Percentiles rank a stretch among this genome's conserved stretches.
Evolutionary conservation across 2,888 invertebrate genomes (phyloP).

Genomic region (Campoplex nolae): DNA sequence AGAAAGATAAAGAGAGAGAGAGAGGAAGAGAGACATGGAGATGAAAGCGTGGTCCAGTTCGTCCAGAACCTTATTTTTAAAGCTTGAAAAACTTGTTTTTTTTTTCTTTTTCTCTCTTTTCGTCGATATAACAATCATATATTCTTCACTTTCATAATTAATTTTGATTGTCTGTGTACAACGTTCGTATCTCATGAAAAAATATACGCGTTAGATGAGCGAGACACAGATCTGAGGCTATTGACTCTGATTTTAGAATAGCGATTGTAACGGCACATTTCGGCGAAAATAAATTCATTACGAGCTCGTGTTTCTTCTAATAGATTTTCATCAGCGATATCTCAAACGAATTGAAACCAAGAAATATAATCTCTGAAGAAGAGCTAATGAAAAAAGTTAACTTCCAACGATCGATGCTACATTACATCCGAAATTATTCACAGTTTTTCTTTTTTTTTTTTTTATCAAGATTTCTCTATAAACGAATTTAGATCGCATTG

Average conservation of each 20-base stretch:
- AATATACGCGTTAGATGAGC: slow-evolving; percentile 51
- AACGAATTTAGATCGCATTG: background rate
- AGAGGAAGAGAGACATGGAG: slow-evolving; percentile 41
- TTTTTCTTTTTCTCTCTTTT: background rate
- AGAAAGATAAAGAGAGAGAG: slow-evolving; percentile 64
- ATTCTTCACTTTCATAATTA: slow-evolving; percentile 6
- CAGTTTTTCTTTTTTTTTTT: background rate
- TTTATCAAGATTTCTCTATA: background rate
- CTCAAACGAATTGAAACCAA: background rate
- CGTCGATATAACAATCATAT: slow-evolving; percentile 15
- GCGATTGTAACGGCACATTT: slow-evolving; percentile 53
- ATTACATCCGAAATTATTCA: background rate
- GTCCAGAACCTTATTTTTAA: slow-evolving; percentile 16
- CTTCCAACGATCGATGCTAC: background rate
- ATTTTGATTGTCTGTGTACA: slow-evolving; percentile 32
- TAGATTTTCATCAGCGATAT: background rate
- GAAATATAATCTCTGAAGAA: background rate
- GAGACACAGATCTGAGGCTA: slow-evolving; percentile 50
- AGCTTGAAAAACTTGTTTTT: background rate
- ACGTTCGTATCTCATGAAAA: slow-evolving; percentile 38
- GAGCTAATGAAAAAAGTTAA: background rate
- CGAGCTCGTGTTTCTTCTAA: background rate
- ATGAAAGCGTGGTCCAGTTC: slow-evolving; percentile 59
- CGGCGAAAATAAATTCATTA: slow-evolving; percentile 33
- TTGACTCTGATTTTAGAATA: slow-evolving; percentile 59